These are phyloP conservation scores for Podarcis cretensis DNA, from an alignment of 2,113 vertebrate species.

Conservation along the genomic window DNA sequence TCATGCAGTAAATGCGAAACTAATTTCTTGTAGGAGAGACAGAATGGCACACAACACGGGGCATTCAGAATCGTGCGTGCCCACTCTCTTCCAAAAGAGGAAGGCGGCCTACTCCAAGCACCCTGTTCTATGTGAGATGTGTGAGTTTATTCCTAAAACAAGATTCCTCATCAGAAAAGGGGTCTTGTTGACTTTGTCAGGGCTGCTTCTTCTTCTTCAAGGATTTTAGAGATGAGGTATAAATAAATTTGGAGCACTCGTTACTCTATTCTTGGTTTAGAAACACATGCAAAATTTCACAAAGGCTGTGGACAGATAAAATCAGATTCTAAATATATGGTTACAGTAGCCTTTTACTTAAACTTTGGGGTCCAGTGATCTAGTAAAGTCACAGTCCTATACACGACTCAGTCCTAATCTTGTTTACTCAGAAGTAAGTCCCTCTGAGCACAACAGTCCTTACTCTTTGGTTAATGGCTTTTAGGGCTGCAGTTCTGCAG, in stretches of 20 bases:
- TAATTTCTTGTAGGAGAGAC: constrained; percentile 34
- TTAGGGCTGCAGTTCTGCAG: too few relatives aligned
- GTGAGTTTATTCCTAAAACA: not conserved
- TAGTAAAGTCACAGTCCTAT: not conserved
- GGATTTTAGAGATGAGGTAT: not conserved
- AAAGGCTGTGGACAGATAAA: not conserved
- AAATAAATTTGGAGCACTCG: not conserved
- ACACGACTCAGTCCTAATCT: not conserved
- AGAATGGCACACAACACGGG: not conserved
- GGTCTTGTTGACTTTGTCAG: not conserved
- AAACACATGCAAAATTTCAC: not conserved
- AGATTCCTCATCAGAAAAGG: not conserved
- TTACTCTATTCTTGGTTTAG: not conserved
- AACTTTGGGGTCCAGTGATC: not conserved
- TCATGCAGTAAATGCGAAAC: constrained; percentile 28
- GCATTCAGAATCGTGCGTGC: not conserved
- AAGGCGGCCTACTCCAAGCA: not conserved
- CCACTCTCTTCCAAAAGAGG: not conserved
- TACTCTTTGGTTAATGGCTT: not conserved
- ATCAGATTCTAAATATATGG: not conserved
- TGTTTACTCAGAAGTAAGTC: not conserved
- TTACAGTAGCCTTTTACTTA: not conserved
- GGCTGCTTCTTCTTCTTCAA: not conserved
- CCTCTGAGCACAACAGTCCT: not conserved
- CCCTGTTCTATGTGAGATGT: not conserved